Evolutionary conservation across 2,113 vertebrate genomes (phyloP), one percentile per base, ranked within the genome.

Genomic region (Sceloporus undulatus): DNA sequence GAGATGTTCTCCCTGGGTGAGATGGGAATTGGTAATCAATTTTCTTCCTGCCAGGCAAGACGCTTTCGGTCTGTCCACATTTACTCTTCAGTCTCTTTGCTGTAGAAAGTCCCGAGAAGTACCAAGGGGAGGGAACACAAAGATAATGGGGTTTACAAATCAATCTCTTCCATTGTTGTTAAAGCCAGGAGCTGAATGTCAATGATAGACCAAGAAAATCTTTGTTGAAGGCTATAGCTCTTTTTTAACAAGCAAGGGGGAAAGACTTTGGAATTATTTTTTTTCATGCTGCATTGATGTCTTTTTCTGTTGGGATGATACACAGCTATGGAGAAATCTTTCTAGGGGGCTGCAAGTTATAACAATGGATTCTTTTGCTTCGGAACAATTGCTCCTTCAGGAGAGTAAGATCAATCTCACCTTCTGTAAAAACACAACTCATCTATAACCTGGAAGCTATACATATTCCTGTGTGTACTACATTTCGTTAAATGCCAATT

Each of bases 21-120:
- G 89, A 92, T 84, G 92, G 71, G 54, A 87, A 91, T 9, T 66
- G 9, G 78, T 82, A 95, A 96, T 96, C 95, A 94, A 93, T 95
- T 93, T 91, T 76, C 65, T 91, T 66, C 90, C 91, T 95, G 91
- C 90, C 90, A 92, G 91, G 92, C 88, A 87, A 70, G 90, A 86
- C 87, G 90, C 38, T 90, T 92, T 81, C 81, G 79, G 90, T 94
- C 88, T 88, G 29, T 0, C 89, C 0, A 0, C 89, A 8, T 92
- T 92, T 84, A 66, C 93, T 93, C 91, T 91, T 68, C 90, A 75
- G 19, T 9, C 0, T 93, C 90, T 80, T 90, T 42, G 83, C 82
- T 88, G 88, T 91, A 92, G 52, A 88, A 90, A 88, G 52, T 86
- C 23, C 4, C 85, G 42, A 56, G 91, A 3, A 87, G 89, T 92